Percentiles rank a stretch among this genome's conserved stretches.
Conservation (phyloP, 2,113 vertebrate species). For the Tachuris rubrigastra region DNA sequence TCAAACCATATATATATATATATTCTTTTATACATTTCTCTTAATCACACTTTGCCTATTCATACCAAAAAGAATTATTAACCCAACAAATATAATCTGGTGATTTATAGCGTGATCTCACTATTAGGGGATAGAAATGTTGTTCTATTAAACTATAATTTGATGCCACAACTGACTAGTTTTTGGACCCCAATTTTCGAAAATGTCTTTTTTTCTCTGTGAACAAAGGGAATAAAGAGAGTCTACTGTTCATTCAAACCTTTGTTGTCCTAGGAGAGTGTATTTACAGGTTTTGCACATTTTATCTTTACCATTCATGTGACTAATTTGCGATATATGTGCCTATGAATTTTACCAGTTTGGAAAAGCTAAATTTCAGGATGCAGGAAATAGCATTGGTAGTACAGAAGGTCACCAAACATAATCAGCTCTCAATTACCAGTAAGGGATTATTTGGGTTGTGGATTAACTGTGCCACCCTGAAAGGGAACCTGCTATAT, state of each 20-base stretch:
- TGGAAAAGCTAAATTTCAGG: background rate
- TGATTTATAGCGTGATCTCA: background rate
- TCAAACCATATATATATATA: background rate
- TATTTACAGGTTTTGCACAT: background rate
- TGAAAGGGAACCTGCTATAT: background rate
- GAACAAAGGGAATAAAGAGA: background rate
- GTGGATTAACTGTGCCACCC: slow-evolving; percentile 4
- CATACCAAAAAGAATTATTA: background rate
- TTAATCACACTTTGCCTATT: background rate
- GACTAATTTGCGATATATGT: background rate
- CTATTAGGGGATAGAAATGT: background rate
- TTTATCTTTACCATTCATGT: background rate
- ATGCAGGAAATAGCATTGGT: background rate
- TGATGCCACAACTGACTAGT: background rate
- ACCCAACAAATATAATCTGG: background rate
- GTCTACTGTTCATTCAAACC: background rate
- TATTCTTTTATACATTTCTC: background rate
- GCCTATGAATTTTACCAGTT: background rate
- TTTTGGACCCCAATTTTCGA: background rate
- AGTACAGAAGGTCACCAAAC: slow-evolving; percentile 15
- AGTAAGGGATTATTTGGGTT: background rate
- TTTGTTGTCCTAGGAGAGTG: background rate
- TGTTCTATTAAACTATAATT: background rate
- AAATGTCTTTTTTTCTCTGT: background rate
- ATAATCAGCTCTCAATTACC: slow-evolving; percentile 7